Percentiles rank a stretch among this genome's conserved stretches.
Conservation (phyloP, 2,113 vertebrate genomes). For the Pedetes capensis region DNA sequence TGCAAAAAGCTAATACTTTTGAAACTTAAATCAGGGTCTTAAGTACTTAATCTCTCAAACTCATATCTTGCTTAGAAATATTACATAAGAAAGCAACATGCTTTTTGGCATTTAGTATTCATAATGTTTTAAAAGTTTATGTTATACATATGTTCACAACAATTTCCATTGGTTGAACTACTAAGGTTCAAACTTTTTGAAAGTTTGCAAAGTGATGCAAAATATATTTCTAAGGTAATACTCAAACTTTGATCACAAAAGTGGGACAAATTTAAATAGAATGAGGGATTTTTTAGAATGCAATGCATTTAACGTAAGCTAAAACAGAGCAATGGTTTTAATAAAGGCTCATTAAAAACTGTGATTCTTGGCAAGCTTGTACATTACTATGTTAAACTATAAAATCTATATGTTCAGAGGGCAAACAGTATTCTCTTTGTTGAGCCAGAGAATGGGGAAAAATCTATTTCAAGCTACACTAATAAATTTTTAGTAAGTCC, state of each 20-base stretch:
- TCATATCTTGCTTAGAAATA: not conserved
- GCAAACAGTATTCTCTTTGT: constrained; percentile 86
- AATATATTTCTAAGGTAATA: not conserved
- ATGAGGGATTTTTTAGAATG: constrained; percentile 73
- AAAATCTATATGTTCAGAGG: constrained; percentile 79
- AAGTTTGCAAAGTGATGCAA: not conserved
- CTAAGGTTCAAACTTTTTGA: constrained; percentile 60
- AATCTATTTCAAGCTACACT: constrained; percentile 76
- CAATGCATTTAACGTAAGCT: constrained; percentile 77
- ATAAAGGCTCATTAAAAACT: constrained; percentile 82
- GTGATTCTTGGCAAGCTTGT: constrained; percentile 84
- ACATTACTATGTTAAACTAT: constrained; percentile 79
- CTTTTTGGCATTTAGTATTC: constrained; percentile 53
- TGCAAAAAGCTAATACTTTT: not conserved
- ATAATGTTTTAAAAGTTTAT: constrained; percentile 70
- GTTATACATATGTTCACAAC: constrained; percentile 64
- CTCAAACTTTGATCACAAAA: constrained; percentile 65
- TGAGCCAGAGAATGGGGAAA: constrained; percentile 56
- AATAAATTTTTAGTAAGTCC: constrained; percentile 83
- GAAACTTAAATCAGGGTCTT: not conserved
- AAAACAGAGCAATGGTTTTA: constrained; percentile 81
- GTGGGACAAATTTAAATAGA: constrained; percentile 72
- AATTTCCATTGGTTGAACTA: constrained; percentile 55
- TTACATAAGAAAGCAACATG: not conserved
- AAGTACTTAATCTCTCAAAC: not conserved